Base-by-base conservation (phyloP, 2,888 invertebrate species). In the Andrena flavipes region DNA sequence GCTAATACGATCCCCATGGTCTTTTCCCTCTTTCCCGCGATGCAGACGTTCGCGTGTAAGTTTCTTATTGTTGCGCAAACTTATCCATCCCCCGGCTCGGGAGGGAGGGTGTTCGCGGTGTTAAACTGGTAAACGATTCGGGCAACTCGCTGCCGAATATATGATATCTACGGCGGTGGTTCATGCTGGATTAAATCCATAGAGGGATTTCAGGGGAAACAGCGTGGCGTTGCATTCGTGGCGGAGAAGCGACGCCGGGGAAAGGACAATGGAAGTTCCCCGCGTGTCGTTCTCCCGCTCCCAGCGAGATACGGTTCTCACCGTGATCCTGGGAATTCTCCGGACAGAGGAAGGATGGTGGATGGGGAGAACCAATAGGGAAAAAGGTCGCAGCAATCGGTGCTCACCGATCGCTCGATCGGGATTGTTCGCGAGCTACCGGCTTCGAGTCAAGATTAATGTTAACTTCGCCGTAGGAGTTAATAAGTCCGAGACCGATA, bases 401-500 rank as follows among this genome's bases (percentile, higher is more conserved):
- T 74, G 56, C 65, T 42, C 42, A 42, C 42, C 42, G 42, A 42
- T 42, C 42, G 42, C 42, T 79, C 89, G 85, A 87, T 89, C 89
- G 85, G 84, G 84, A 88, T 88, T 88, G 88, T 87, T 88, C 87
- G 78, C 87, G 84, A 87, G 88, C 87, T 87, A 88, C 85, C 80
- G 88, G 86, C 85, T 88, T 89, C 85, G 79, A 84, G 85, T 87
- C 87, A 89, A 91, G 91, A 91, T 92, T 92, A 92, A 92, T 92
- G 92, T 93, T 91, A 92, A 92, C 91, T 93, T 91, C 88, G 88
- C 91, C 91, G 85, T 88, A 86, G 80, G 90, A 92, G 92, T 92
- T 92, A 92, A 92, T 92, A 92, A 92, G 92, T 92, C 91, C 90
- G 89, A 89, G 90, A 90, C 89, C 89, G 90, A 91, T 92, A 92